Evolutionary conservation across 2,888 invertebrate species (phyloP), one percentile per base, ranked within the genome.

Genomic region (Endomychus coccineus): DNA sequence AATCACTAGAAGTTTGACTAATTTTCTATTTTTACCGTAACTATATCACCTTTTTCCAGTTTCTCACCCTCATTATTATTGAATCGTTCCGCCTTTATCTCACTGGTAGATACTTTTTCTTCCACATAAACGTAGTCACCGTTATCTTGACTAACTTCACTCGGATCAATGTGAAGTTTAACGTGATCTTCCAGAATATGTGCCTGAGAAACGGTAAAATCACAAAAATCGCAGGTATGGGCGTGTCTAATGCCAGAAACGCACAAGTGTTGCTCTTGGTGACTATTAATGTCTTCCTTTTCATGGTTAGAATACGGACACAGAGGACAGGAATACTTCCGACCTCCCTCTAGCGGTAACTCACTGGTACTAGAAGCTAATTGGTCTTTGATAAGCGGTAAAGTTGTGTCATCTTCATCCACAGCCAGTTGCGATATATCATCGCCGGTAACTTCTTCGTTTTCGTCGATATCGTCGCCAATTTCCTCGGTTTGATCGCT

Each of bases 241-340:
- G 70, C 71, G 45, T 75, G 76, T 29, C 67, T 66, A 1, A 63
- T 62, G 27, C 75, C 77, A 3, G 75, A 72, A 6, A 77, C 65
- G 56, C 78, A 74, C 6, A 69, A 67, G 58, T 91, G 90, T 41
- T 83, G 74, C 54, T 78, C 77, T 46, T 80, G 71, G 62, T 91
- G 91, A 53, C 79, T 80, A 44, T 77, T 78, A 13, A 87, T 72
- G 2, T 81, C 77, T 51, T 84, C 83, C 46, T 77, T 74, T 7
- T 84, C 74, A 33, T 75, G 73, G 55, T 82, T 83, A 22, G 79
- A 78, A 59, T 83, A 90, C 0, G 90, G 90, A 61, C 91, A 91
- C 48, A 81, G 69, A 35, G 80, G 69, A 63, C 89, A 90, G 59
- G 75, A 71, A 54, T 76, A 79, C 40, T 74, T 52, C 55, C 77